Evolutionary conservation across 2,113 vertebrate species (phyloP), one percentile per base, ranked within the genome.

Genomic region (Stegostoma tigrinum): DNA sequence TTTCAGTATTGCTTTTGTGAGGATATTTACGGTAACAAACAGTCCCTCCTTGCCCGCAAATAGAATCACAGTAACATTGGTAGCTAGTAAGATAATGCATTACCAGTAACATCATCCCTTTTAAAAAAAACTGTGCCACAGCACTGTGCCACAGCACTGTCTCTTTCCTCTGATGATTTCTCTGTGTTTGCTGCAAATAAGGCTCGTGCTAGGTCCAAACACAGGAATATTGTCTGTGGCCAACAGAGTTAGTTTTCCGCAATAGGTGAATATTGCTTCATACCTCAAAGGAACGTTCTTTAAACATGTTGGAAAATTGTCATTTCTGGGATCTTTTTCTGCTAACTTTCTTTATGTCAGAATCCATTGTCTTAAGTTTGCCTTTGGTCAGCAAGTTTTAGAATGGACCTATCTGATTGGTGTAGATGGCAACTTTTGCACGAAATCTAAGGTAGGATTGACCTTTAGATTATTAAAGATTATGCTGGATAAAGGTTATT

Each of bases 331-430:
- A 91, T 27, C 23, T 86, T 42, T 24, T 23, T 55, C 55, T 89
- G 48, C 45, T 86, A 21, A 45, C 45, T 91, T 91, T 91, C 4
- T n/a, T 4, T 91, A 91, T 15, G 14, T 91, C 61, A 30, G 30
- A n/a, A n/a, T 91, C 34, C n/a, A 0, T 34, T 17, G 34, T n/a
- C 45, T 30, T 89, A 24, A 90, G 61, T 66, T 38, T 66, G 61
- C 17, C 89, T 91, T 91, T 91, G 55, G 61, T 34, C 30, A 91
- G 89, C 55, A 66, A 91, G 61, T 91, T 66, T 64, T 66, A 91
- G 66, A 91, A 66, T 38, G 55, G 55, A 90, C 34, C 61, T 14
- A 38, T 61, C 24, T 89, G 52, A 52, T 90, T 90, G 27, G 24
- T 55, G 52, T 34, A n/a, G 15, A 61, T 55, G 55, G 30, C 78